These are phyloP conservation scores for Latrodectus hesperus DNA, from an alignment of 2,888 invertebrate genomes.

Conservation along the genomic window DNA sequence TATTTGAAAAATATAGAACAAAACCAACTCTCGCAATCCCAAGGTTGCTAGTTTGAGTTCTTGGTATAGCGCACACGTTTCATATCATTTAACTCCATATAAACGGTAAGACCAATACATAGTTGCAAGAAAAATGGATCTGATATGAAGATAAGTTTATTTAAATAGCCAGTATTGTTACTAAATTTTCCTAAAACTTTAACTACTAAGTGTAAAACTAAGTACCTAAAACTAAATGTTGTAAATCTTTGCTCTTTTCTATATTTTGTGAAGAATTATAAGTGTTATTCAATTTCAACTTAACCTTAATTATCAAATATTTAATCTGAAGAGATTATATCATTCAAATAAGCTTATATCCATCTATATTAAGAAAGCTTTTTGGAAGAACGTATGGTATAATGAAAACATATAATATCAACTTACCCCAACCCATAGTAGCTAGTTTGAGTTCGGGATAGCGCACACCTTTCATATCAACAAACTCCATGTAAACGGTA, in stretches of 20 bases:
- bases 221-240: too few species aligned
- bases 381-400: too few species aligned
- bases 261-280: too few species aligned
- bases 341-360: too few species aligned
- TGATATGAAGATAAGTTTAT: conserved; percentile 41
- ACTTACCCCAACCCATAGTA: conserved; percentile 70
- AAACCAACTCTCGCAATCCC: conserved; percentile 67
- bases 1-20: not conserved
- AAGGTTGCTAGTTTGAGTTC: conserved; percentile 67
- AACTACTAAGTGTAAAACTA: too few species aligned
- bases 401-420: not conserved
- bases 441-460: conserved; percentile 68
- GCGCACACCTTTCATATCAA: conserved; percentile 56
- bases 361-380: too few species aligned
- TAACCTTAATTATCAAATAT: too few species aligned
- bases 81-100: conserved; percentile 63
- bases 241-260: too few species aligned
- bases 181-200: too few species aligned
- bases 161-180: too few species aligned
- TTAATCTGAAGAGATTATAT: too few species aligned
- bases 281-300: too few species aligned
- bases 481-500: conserved; percentile 67
- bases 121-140: conserved; percentile 68
- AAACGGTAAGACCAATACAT: conserved; percentile 64
- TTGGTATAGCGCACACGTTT: conserved; percentile 52